phyloP scores from a whole-genome alignment of 2,888 invertebrate genomes.

The Eilema sororculum region DNA sequence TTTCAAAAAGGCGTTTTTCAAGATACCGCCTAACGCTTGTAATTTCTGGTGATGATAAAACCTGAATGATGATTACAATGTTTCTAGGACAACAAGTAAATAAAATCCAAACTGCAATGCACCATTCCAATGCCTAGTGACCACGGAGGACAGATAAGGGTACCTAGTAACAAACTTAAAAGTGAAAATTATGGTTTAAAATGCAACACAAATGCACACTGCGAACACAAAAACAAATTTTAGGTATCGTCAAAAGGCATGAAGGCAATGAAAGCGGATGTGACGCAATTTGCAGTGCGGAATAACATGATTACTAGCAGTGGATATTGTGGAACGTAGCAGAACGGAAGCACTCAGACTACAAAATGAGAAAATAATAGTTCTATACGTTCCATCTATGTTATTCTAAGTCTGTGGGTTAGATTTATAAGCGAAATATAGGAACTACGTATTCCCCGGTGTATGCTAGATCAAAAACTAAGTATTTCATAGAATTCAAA shows the following conservation, averaged over 20 bases:
- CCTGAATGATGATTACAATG: too few relatives aligned
- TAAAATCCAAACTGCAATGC: background rate
- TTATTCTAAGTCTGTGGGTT: too few relatives aligned
- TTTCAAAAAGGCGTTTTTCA: too few relatives aligned
- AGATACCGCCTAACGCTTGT: too few relatives aligned
- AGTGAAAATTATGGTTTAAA: background rate
- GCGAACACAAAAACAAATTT: background rate
- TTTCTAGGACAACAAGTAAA: background rate
- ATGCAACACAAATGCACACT: too few relatives aligned
- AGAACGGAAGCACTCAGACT: slow-evolving; percentile 9
- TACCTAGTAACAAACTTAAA: background rate
- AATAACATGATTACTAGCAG: slow-evolving; percentile 15
- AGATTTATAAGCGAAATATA: background rate
- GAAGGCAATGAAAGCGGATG: background rate
- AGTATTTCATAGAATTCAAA: too few relatives aligned
- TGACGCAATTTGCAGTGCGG: background rate
- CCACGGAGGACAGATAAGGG: too few relatives aligned
- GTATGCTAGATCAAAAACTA: too few relatives aligned
- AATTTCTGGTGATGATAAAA: too few relatives aligned
- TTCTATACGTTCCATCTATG: too few relatives aligned
- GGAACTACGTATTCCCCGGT: background rate
- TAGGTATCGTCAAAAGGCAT: background rate
- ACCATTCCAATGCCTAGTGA: too few relatives aligned
- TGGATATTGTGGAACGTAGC: slow-evolving; percentile 15
- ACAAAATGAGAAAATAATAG: slow-evolving; percentile 14